Evolutionary conservation across 2,888 invertebrate species (phyloP), one percentile per base, ranked within the genome.

Genomic region (Apamea monoglypha): DNA sequence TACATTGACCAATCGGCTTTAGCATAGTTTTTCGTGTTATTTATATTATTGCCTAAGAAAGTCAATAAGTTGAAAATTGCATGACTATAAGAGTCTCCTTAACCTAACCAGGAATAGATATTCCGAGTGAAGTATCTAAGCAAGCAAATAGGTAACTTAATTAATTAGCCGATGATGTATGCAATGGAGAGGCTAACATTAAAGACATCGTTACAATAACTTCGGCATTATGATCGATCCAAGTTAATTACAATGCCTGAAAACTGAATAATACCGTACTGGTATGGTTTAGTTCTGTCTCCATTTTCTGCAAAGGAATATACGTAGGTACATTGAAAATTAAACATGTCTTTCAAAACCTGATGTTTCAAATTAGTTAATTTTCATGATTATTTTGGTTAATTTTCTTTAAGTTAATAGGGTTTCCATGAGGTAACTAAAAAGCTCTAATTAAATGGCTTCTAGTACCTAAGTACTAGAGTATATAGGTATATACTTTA

Each of bases 101-200:
- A 44, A 12, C 14, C 7, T 18, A 25, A 21, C 5, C 21, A 53
- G 29, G n/a, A 29, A 72, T 36, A n/a, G 2, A 4, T 50, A n/a
- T 50, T 70, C 47, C 21, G 12, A 50, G 16, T 21, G 61, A 25
- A 50, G 21, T 47, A 61, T 80, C 40, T 40, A 21, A 12, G 32
- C 29, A 50, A 29, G 2, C 40, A 70, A 69, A 21, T 77, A 29
- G 14, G 21, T 61, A 50, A n/a, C 14, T 47, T 59, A 8, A 47
- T 40, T 78, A 69, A 80, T 61, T 59, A 80, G 16, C 3, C 21
- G 40, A 71, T 61, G 40, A 12, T 36, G 29, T 50, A 6, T 25
- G 32, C 63, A n/a, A 81, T 63, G 63, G 32, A 36, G 72, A 76
- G 12, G 36, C 61, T 73, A 59, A 53, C 40, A 25, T 75, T 25